phyloP scores from a whole-genome alignment of 30 jellyfish, hydroid and myxozoan genomes.

The Aurelia sp. region DNA sequence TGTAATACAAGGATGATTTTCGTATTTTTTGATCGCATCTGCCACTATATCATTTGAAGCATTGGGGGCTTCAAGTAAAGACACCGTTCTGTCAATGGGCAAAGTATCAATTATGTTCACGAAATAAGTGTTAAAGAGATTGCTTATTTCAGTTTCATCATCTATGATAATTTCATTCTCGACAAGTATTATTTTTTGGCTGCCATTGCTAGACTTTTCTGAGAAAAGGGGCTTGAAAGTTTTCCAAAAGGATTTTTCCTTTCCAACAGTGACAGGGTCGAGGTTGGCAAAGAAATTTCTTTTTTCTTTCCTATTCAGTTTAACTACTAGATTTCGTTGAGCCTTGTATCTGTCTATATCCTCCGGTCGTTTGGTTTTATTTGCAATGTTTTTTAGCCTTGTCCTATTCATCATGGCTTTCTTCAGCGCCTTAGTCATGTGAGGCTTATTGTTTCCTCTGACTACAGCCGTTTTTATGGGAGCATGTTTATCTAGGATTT shows the following conservation, averaged over 20 bases:
- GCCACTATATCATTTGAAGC: background rate
- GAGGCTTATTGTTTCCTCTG: too few species aligned
- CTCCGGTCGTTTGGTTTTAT: too few species aligned
- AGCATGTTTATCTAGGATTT: slow-evolving; percentile 1
- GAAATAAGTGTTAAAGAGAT: slow-evolving; percentile 12
- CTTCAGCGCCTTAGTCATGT: too few species aligned
- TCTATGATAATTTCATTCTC: background rate
- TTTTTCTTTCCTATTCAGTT: too few species aligned
- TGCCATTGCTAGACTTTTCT: background rate
- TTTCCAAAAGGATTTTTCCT: slow-evolving; percentile 7
- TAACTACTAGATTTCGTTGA: too few species aligned
- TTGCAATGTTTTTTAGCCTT: too few species aligned
- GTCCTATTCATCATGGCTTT: too few species aligned
- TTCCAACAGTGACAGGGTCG: background rate
- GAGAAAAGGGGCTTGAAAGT: slow-evolving; percentile 22
- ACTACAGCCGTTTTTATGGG: too few species aligned
- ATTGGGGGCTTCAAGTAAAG: background rate
- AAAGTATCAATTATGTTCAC: slow-evolving; percentile 19
- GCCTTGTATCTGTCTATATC: background rate
- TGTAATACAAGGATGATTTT: background rate
- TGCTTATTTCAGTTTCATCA: slow-evolving; percentile 14
- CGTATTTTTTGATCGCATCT: background rate
- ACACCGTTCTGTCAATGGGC: background rate
- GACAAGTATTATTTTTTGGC: too few species aligned
- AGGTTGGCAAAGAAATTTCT: too few species aligned